phyloP scores from a whole-genome alignment of 2,888 invertebrate genomes.

The Lepidochitona cinerea region DNA sequence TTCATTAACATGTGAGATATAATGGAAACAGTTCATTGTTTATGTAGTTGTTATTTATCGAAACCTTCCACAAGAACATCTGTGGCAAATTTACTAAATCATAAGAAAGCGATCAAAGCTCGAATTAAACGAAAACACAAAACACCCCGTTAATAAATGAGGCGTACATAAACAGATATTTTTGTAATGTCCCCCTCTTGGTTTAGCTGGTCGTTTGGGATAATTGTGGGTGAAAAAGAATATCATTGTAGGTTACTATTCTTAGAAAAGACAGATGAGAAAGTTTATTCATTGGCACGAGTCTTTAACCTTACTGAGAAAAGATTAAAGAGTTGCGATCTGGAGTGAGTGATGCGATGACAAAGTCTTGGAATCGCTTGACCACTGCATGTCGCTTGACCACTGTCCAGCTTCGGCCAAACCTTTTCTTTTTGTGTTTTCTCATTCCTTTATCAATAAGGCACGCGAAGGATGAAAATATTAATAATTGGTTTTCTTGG shows the following conservation, averaged over 20 bases:
- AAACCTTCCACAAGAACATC: no score
- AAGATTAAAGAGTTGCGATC: neutral
- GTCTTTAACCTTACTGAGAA: neutral
- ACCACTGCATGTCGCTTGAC: slow-evolving; percentile 2
- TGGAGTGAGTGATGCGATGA: neutral
- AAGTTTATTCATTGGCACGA: neutral
- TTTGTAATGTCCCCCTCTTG: neutral
- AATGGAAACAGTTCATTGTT: no score
- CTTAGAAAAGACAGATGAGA: neutral
- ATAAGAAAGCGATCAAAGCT: no score
- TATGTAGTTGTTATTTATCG: no score
- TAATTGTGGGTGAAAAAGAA: neutral
- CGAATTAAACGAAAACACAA: neutral
- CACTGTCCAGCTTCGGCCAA: slow-evolving; percentile 5
- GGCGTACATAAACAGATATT: neutral
- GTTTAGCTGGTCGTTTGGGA: neutral
- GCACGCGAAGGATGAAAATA: slow-evolving; percentile 8
- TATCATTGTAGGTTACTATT: neutral
- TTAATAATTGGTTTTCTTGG: slow-evolving; percentile 9
- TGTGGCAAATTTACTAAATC: no score
- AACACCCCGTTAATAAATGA: neutral
- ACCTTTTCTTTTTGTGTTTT: neutral
- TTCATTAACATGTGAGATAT: no score
- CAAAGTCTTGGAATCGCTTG: neutral
- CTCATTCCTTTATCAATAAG: neutral